A percentile compares a stretch with the other conserved stretches of the same genome.
These are phyloP conservation scores for Caenorhabditis sp. DNA, from an alignment of 2,888 invertebrate genomes.

Conservation along the genomic window DNA sequence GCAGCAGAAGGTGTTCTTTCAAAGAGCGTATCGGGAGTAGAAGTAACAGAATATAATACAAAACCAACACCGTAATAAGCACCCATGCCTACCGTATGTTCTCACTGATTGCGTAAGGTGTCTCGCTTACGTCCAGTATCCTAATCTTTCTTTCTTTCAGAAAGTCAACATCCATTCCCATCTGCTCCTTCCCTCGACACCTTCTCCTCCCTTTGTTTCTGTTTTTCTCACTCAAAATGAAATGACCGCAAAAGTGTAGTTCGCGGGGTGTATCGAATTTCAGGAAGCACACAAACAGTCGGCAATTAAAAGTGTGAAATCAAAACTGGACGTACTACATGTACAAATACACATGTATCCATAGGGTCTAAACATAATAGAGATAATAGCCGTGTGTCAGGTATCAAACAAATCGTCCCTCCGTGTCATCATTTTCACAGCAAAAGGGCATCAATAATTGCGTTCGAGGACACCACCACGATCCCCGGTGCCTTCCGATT, in stretches of 20 bases:
- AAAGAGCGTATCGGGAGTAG: slow-evolving; percentile 28
- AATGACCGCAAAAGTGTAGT: slow-evolving; percentile 11
- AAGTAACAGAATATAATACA: slow-evolving; percentile 5
- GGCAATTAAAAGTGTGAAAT: slow-evolving; percentile 64
- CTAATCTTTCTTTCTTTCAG: slow-evolving; percentile 32
- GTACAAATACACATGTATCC: slow-evolving; percentile 16
- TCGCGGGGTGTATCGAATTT: slow-evolving; percentile 42
- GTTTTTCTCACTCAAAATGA: slow-evolving; percentile 2
- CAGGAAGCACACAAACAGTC: slow-evolving; percentile 39
- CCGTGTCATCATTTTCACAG: slow-evolving; percentile 15
- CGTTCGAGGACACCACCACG: slow-evolving; percentile 27
- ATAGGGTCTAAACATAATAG: slow-evolving; percentile 57
- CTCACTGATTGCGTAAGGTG: slow-evolving; percentile 44
- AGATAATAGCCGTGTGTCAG: slow-evolving; percentile 62
- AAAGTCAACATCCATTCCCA: slow-evolving; percentile 30
- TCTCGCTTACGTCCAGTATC: slow-evolving; percentile 41
- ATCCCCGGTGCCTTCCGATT: slow-evolving; percentile 23
- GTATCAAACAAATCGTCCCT: slow-evolving; percentile 48
- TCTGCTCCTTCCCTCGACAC: slow-evolving; percentile 12
- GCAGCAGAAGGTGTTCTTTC: slow-evolving; percentile 18
- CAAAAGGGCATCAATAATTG: slow-evolving; percentile 58
- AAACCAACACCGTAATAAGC: slow-evolving; percentile 39
- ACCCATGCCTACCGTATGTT: slow-evolving; percentile 46
- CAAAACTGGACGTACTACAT: slow-evolving; percentile 58
- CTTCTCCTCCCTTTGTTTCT: neutral